Evolutionary conservation across 2,113 vertebrate genomes (phyloP).

Genomic region (Pleuronectes platessa): DNA sequence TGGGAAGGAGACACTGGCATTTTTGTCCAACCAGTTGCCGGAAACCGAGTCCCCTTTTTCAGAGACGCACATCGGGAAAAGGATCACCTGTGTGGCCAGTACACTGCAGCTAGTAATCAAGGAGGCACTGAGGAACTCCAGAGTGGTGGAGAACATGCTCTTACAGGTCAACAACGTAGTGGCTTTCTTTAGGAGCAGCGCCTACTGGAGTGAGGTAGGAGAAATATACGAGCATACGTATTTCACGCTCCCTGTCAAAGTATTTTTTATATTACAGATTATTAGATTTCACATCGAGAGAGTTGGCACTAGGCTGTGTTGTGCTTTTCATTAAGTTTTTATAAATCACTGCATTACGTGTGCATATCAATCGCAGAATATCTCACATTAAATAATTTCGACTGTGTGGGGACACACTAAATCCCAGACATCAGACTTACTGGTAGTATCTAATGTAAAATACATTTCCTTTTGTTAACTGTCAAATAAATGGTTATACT

Average conservation of each 20-base stretch:
- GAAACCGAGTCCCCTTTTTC: conserved; percentile 61
- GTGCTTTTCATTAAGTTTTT: neutral
- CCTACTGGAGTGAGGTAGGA: conserved; percentile 81
- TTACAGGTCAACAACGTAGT: conserved; percentile 78
- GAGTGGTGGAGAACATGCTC: conserved; percentile 79
- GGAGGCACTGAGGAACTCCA: conserved; percentile 80
- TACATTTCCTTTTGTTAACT: too few relatives aligned
- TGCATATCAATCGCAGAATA: too few relatives aligned
- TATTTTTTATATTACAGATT: neutral
- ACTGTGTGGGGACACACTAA: too few relatives aligned
- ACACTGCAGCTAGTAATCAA: conserved; percentile 78
- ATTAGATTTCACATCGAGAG: neutral
- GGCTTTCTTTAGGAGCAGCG: conserved; percentile 78
- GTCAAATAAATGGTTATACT: too few relatives aligned
- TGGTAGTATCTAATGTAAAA: too few relatives aligned
- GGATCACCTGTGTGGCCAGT: conserved; percentile 63
- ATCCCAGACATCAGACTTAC: too few relatives aligned
- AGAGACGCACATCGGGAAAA: conserved; percentile 72
- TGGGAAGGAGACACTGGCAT: conserved; percentile 75
- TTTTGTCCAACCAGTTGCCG: conserved; percentile 71
- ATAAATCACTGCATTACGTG: too few relatives aligned
- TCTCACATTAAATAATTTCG: too few relatives aligned
- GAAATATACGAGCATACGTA: neutral
- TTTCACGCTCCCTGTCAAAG: neutral
- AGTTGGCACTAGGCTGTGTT: neutral